phyloP scores from a whole-genome alignment of 2,113 vertebrate genomes.

The Gavia stellata region DNA sequence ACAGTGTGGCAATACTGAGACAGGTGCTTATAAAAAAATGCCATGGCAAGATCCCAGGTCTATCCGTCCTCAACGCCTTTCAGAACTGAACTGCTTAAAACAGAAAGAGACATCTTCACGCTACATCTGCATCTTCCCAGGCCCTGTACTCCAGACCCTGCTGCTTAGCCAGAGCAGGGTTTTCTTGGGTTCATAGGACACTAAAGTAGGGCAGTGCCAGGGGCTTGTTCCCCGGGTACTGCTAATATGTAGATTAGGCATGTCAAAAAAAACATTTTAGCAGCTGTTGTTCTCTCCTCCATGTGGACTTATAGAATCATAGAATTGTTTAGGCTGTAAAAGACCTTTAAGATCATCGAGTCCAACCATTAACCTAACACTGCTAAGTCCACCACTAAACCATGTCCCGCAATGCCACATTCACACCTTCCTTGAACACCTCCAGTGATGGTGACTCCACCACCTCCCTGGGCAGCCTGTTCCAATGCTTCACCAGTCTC shows the following conservation, averaged over 20 bases:
- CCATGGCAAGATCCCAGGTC: neutral
- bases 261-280: neutral
- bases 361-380: too few species aligned
- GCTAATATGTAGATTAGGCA: neutral
- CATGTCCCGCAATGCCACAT: too few species aligned
- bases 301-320: accelerated
- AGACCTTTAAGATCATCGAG: too few species aligned
- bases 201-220: neutral
- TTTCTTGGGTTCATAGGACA: neutral
- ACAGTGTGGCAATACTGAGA: accelerated
- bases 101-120: neutral
- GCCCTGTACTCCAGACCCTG: too few species aligned
- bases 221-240: neutral
- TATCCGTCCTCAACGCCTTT: neutral
- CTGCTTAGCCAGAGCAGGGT: neutral
- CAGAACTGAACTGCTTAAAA: neutral
- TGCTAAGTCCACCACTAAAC: too few species aligned
- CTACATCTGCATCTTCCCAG: neutral
- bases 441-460: too few species aligned
- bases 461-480: too few species aligned
- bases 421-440: too few species aligned
- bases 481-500: too few species aligned
- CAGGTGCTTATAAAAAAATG: neutral
- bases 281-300: neutral
- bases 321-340: too few species aligned